Conservation (phyloP, 2,113 vertebrate genomes). For the Gallinago media region DNA sequence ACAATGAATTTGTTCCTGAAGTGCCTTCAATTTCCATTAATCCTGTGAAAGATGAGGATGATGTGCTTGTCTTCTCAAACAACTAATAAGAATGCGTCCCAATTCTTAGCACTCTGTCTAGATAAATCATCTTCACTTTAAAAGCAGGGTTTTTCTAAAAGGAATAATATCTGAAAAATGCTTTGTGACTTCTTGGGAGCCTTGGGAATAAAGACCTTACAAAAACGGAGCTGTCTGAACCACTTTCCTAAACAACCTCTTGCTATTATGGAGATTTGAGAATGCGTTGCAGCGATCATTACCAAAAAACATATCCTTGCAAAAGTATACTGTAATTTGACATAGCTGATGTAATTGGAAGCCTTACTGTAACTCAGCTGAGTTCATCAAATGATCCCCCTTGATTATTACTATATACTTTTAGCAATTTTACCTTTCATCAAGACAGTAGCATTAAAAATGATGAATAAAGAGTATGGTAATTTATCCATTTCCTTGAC, state of each 20-base stretch:
- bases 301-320: background rate
- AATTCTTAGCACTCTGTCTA: background rate
- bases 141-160: background rate
- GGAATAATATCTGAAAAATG: background rate
- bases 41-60: background rate
- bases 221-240: background rate
- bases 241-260: background rate
- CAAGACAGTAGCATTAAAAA: background rate
- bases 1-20: background rate
- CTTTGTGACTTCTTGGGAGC: background rate
- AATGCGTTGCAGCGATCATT: background rate
- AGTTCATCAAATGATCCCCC: background rate
- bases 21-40: background rate
- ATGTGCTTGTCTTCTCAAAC: background rate
- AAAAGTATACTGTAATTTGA: background rate
- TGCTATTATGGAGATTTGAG: background rate
- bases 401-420: background rate
- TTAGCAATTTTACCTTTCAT: background rate
- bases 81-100: background rate
- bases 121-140: background rate
- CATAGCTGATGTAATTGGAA: background rate
- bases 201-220: background rate
- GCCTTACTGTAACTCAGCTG: background rate
- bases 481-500: background rate
- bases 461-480: fast-evolving